Conservation (phyloP, 2,797 vertebrate genomes). For the Myripristis jacobus region DNA sequence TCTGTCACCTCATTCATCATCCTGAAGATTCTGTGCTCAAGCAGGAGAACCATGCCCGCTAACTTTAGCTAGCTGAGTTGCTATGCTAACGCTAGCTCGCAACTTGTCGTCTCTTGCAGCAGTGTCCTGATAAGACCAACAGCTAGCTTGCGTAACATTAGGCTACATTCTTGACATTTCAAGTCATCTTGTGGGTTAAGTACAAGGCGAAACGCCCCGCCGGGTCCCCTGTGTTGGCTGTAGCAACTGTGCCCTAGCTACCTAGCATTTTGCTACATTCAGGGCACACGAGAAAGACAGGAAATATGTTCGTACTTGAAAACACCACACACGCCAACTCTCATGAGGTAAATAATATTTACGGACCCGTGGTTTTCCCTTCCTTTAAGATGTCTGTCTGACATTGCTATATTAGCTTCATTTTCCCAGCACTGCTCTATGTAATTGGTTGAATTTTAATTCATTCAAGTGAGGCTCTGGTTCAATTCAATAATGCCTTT, state of each 20-base stretch:
- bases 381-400: no score
- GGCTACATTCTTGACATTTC: neutral
- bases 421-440: no score
- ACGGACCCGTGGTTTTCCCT: no score
- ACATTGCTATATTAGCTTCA: no score
- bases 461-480: no score
- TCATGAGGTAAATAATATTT: no score
- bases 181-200: neutral
- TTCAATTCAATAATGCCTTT: no score
- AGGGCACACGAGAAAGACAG: accelerated
- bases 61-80: conserved; percentile 3
- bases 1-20: conserved; percentile 1
- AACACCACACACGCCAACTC: no score
- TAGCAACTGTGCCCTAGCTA: neutral
- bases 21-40: neutral
- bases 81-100: conserved; percentile 3
- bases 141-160: neutral
- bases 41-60: neutral
- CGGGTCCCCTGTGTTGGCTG: no score
- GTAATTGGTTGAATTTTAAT: no score
- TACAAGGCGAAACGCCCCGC: neutral
- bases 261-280: conserved; percentile 34
- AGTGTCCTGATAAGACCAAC: neutral
- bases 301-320: neutral
- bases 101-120: neutral